A percentile compares a stretch with the other conserved stretches of the same genome.
Conservation (phyloP, 2,797 vertebrate species). For the Epinephelus awoara region DNA sequence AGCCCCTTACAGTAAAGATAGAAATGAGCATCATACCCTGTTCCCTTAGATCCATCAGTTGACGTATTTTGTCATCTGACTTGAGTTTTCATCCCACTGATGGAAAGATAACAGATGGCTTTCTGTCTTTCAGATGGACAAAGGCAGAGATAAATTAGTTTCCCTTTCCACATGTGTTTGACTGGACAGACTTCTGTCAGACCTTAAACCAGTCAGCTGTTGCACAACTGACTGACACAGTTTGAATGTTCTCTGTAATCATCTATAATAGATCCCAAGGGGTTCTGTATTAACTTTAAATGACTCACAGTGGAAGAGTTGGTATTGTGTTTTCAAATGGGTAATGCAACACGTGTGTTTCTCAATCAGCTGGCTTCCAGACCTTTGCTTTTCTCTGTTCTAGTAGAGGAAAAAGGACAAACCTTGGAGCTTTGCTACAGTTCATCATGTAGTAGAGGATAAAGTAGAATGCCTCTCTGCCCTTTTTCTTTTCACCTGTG, state of each 20-base stretch:
- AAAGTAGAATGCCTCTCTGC: background rate
- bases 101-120: background rate
- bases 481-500: no score
- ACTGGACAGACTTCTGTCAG: slow-evolving; percentile 44
- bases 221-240: slow-evolving; percentile 19
- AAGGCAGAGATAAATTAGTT: background rate
- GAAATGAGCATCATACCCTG: background rate
- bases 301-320: slow-evolving; percentile 3
- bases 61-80: background rate
- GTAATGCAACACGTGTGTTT: background rate
- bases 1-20: background rate
- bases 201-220: slow-evolving; percentile 5
- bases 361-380: slow-evolving; percentile 24
- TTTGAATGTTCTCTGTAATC: background rate
- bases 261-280: background rate
- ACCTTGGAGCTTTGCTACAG: background rate
- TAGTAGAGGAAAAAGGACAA: background rate
- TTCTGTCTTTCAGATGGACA: background rate
- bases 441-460: background rate
- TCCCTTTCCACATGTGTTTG: slow-evolving; percentile 30
- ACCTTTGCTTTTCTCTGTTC: background rate
- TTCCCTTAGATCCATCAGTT: background rate
- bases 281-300: slow-evolving; percentile 27
- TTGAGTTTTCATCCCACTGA: background rate
- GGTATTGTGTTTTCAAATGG: slow-evolving; percentile 6